Evolutionary conservation across 2,113 vertebrate genomes (phyloP).

Genomic region (Rhinogobius similis): DNA sequence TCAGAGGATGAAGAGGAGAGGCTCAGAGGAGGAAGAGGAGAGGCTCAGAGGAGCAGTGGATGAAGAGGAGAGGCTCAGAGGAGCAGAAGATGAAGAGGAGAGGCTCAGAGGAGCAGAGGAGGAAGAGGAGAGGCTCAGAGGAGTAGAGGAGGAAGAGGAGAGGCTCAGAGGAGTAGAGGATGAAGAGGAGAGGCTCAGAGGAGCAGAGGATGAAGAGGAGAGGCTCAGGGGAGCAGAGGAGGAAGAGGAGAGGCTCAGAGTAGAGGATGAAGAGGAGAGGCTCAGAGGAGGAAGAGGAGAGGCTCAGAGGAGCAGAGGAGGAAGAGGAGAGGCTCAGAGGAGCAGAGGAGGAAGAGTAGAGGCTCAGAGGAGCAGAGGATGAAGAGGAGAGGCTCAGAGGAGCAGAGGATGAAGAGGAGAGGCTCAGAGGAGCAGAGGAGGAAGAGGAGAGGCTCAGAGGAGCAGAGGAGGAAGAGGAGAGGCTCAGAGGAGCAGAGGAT

Average conservation of each 20-base stretch:
- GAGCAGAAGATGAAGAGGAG: background rate
- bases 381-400: background rate
- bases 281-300: no score
- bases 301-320: background rate
- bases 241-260: background rate
- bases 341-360: no score
- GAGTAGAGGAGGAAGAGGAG: no score
- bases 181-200: background rate
- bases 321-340: background rate
- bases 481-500: background rate
- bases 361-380: no score
- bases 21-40: background rate
- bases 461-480: no score
- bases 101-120: background rate
- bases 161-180: no score
- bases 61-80: no score
- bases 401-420: background rate
- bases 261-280: no score
- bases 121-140: background rate
- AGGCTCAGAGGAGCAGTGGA: no score
- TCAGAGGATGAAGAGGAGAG: no score
- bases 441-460: background rate
- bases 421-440: background rate
- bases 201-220: background rate
- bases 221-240: background rate